A percentile compares a stretch with the other conserved stretches of the same genome.
Evolutionary conservation across 2,113 vertebrate species (phyloP).

Genomic region (Sigmodon hispidus): DNA sequence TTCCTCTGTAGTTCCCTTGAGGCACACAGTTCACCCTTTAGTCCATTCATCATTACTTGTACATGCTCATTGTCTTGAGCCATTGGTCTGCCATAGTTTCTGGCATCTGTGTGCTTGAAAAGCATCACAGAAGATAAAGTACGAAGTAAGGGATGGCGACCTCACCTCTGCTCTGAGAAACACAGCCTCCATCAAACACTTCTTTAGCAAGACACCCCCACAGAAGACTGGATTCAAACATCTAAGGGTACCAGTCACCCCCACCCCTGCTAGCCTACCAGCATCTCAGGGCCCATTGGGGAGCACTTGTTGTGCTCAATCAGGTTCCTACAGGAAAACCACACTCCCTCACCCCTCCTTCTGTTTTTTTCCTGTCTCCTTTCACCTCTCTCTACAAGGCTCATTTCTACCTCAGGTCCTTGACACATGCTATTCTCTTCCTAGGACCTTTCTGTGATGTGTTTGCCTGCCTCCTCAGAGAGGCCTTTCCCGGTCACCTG

Average conservation of each 20-base stretch:
- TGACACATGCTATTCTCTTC: not conserved
- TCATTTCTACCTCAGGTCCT: not conserved
- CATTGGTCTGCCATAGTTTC: not conserved
- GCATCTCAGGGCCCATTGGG: not conserved
- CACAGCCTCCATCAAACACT: not conserved
- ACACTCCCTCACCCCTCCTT: rapidly evolving
- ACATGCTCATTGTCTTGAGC: too few species aligned
- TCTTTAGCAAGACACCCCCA: not conserved
- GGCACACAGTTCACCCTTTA: too few species aligned
- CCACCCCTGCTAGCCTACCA: not conserved
- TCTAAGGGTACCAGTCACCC: too few species aligned
- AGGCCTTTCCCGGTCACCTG: not conserved
- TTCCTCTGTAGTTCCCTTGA: too few species aligned
- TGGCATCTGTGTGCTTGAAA: too few species aligned
- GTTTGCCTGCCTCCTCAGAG: not conserved
- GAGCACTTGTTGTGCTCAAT: not conserved
- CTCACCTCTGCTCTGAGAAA: not conserved
- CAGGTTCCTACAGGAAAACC: not conserved
- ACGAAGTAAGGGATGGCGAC: rapidly evolving
- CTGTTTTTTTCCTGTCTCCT: not conserved
- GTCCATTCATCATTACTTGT: too few species aligned
- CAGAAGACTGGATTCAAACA: not conserved
- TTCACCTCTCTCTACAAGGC: not conserved
- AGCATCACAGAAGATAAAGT: rapidly evolving
- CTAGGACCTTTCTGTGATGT: not conserved